Percentiles rank a stretch among this genome's conserved stretches.
phyloP scores from a whole-genome alignment of 1,140 invertebrate genomes.

The Drosophila carrolli region DNA sequence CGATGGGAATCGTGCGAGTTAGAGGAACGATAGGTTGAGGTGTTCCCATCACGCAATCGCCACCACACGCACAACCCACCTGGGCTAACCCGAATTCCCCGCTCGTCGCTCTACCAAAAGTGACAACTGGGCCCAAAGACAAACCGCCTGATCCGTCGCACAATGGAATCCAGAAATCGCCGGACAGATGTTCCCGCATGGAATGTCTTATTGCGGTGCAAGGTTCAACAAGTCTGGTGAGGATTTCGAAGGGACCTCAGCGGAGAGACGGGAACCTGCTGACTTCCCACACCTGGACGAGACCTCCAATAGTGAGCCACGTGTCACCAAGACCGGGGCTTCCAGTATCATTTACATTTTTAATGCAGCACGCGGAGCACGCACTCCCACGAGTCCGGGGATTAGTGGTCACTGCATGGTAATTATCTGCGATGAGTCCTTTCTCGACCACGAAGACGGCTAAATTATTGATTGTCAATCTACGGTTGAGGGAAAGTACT shows the following conservation, averaged over 20 bases:
- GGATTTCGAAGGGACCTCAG: background rate
- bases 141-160: constrained; percentile 29
- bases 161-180: constrained; percentile 20
- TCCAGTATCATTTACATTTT: constrained; percentile 60
- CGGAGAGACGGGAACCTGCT: background rate
- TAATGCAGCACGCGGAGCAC: constrained; percentile 38
- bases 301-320: constrained; percentile 15
- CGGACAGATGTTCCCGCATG: constrained; percentile 27
- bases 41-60: constrained; percentile 49
- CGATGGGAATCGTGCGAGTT: constrained; percentile 44
- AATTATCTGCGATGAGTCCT: constrained; percentile 50
- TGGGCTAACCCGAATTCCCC: constrained; percentile 44
- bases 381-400: constrained; percentile 41
- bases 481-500: constrained; percentile 13
- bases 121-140: constrained; percentile 23
- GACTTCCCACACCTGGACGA: constrained; percentile 32
- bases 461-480: constrained; percentile 51
- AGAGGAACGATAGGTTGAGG: constrained; percentile 13
- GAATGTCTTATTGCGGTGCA: constrained; percentile 4
- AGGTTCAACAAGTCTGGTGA: constrained; percentile 42
- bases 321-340: constrained; percentile 37
- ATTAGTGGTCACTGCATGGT: constrained; percentile 44
- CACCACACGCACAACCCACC: constrained; percentile 33
- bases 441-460: constrained; percentile 22
- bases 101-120: constrained; percentile 7